These are phyloP conservation scores for Alosa sapidissima DNA, from an alignment of 2,797 vertebrate species.

Conservation along the genomic window DNA sequence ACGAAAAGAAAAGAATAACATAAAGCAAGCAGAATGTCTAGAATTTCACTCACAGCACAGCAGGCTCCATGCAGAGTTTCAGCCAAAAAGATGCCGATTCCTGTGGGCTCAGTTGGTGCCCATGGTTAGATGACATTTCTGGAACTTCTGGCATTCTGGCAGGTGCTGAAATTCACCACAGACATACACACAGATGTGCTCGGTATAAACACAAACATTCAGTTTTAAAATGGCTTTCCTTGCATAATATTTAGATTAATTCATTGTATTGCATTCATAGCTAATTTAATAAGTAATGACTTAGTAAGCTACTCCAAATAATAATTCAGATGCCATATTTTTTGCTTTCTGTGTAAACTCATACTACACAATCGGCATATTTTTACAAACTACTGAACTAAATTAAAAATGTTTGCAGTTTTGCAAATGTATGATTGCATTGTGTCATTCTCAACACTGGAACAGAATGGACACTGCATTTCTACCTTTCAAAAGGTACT, in stretches of 20 bases:
- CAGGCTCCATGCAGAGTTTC: not conserved
- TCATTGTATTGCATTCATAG: not conserved
- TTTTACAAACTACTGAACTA: too few relatives aligned
- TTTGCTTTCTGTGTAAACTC: too few relatives aligned
- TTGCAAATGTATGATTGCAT: too few relatives aligned
- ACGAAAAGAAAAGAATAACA: not conserved
- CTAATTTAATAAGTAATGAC: not conserved
- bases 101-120: not conserved
- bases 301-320: not conserved
- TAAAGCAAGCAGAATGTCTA: not conserved
- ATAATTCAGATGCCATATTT: not conserved
- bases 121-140: not conserved
- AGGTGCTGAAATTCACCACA: not conserved
- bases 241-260: too few relatives aligned
- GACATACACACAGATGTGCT: not conserved
- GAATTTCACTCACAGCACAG: not conserved
- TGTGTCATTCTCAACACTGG: not conserved
- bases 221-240: not conserved
- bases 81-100: not conserved
- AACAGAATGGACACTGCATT: not conserved
- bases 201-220: not conserved
- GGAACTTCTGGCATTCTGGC: not conserved
- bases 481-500: conserved; percentile 76
- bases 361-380: too few relatives aligned
- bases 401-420: too few relatives aligned